Percentiles rank a stretch among this genome's conserved stretches.
These are phyloP conservation scores for Archaeoteleia sp. DNA, from an alignment of 2,888 invertebrate genomes.

Conservation along the genomic window DNA sequence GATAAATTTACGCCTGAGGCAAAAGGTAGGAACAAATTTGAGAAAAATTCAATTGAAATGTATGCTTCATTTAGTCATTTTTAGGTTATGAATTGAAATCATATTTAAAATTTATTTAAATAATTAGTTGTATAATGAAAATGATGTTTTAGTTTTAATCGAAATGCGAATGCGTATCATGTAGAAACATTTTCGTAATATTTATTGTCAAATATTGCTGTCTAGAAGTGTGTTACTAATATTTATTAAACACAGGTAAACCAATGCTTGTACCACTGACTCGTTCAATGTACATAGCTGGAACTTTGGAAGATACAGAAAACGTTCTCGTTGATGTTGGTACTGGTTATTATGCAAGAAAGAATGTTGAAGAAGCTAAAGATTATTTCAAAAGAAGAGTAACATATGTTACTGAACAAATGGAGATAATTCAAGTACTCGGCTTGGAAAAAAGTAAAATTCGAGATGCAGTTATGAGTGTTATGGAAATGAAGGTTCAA, in stretches of 20 bases:
- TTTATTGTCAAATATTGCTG: constrained; percentile 29
- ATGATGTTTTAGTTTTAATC: no score
- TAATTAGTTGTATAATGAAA: no score
- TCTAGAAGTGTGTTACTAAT: neutral
- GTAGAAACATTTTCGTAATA: constrained; percentile 13
- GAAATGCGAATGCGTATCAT: no score
- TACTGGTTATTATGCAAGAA: constrained; percentile 97
- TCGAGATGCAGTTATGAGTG: constrained; percentile 85
- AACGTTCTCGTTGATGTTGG: constrained; percentile 96
- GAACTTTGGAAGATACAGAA: constrained; percentile 87
- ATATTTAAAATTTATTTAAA: neutral
- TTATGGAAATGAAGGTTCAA: constrained; percentile 85
- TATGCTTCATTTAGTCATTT: constrained; percentile 9
- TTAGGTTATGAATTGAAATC: constrained; percentile 53
- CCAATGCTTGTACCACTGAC: constrained; percentile 95
- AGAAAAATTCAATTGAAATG: no score
- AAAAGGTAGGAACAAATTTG: constrained; percentile 80
- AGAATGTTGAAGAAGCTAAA: constrained; percentile 88
- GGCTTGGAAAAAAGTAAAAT: constrained; percentile 90
- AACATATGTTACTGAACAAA: constrained; percentile 93
- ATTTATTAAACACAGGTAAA: constrained; percentile 76
- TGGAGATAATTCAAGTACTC: constrained; percentile 91
- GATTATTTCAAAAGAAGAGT: constrained; percentile 95
- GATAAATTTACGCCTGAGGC: constrained; percentile 86
- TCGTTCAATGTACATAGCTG: constrained; percentile 98